A percentile compares a stretch with the other conserved stretches of the same genome.
Evolutionary conservation across 2,888 invertebrate species (phyloP).

Genomic region (Plebejus melissa): DNA sequence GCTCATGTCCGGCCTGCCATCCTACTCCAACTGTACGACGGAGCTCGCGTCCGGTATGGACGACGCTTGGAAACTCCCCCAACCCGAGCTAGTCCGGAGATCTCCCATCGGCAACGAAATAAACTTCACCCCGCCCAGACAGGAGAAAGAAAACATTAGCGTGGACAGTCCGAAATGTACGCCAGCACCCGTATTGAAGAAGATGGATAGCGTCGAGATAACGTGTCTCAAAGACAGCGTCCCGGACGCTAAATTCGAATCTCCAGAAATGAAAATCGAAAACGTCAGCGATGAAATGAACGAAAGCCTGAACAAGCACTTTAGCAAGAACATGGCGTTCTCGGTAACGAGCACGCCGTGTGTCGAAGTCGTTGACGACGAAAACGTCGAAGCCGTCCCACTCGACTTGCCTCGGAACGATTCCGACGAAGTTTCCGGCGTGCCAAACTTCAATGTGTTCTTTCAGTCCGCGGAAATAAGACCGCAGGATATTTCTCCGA

Average conservation of each 20-base stretch:
- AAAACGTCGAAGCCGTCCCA: slow-evolving; percentile 46
- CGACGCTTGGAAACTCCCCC: slow-evolving; percentile 58
- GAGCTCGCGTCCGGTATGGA: slow-evolving; percentile 55
- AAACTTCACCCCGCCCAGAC: slow-evolving; percentile 49
- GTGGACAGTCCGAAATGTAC: slow-evolving; percentile 46
- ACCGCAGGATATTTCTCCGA: slow-evolving; percentile 55
- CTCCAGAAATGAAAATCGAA: slow-evolving; percentile 37
- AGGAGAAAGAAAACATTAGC: slow-evolving; percentile 37
- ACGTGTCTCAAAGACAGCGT: slow-evolving; percentile 55
- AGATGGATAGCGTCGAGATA: slow-evolving; percentile 67
- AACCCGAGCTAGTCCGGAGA: slow-evolving; percentile 60
- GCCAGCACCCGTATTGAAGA: slow-evolving; percentile 50
- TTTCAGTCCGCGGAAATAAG: slow-evolving; percentile 56
- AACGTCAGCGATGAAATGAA: slow-evolving; percentile 39
- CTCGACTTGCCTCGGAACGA: slow-evolving; percentile 46
- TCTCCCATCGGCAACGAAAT: slow-evolving; percentile 51
- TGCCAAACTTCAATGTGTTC: slow-evolving; percentile 57
- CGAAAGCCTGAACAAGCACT: slow-evolving; percentile 53
- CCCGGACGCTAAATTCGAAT: slow-evolving; percentile 42
- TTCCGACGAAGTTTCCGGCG: slow-evolving; percentile 41
- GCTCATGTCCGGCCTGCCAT: slow-evolving; percentile 58
- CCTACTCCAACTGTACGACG: slow-evolving; percentile 65
- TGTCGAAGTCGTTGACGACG: slow-evolving; percentile 40
- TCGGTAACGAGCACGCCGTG: slow-evolving; percentile 67
- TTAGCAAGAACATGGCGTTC: slow-evolving; percentile 50